Evolutionary conservation across 1,140 invertebrate species (phyloP).

Genomic region (Tetranychus urticae): DNA sequence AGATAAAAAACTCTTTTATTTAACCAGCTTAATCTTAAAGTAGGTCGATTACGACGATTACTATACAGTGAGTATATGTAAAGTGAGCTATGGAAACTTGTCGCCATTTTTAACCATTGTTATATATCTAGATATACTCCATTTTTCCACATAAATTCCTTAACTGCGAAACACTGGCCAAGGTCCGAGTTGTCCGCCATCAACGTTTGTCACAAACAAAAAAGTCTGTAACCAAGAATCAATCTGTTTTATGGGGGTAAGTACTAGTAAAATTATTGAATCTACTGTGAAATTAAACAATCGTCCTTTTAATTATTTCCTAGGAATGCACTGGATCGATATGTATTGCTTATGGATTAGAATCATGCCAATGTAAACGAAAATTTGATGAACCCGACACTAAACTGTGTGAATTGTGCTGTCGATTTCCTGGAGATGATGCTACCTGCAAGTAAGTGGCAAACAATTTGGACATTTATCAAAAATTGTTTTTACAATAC

Average conservation of each 20-base stretch:
- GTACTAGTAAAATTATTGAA: constrained; percentile 15
- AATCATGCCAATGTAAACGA: constrained; percentile 72
- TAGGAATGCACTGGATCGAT: constrained; percentile 77
- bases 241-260: constrained; percentile 80
- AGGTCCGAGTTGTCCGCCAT: constrained; percentile 60
- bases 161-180: constrained; percentile 27
- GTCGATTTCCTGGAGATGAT: constrained; percentile 56
- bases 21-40: no score
- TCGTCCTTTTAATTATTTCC: constrained; percentile 8
- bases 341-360: constrained; percentile 70
- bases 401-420: constrained; percentile 70
- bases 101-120: no score
- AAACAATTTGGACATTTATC: background rate
- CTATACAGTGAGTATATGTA: no score
- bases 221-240: constrained; percentile 79
- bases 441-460: constrained; percentile 34
- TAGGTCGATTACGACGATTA: no score
- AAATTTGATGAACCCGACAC: constrained; percentile 44
- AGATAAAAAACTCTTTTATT: no score
- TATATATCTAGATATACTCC: no score
- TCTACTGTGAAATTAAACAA: background rate
- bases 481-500: no score
- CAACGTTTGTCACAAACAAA: constrained; percentile 71
- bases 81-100: no score
- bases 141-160: constrained; percentile 1